Base-by-base conservation (phyloP, 2,888 invertebrate genomes). In the Drosophila macrospina region DNA sequence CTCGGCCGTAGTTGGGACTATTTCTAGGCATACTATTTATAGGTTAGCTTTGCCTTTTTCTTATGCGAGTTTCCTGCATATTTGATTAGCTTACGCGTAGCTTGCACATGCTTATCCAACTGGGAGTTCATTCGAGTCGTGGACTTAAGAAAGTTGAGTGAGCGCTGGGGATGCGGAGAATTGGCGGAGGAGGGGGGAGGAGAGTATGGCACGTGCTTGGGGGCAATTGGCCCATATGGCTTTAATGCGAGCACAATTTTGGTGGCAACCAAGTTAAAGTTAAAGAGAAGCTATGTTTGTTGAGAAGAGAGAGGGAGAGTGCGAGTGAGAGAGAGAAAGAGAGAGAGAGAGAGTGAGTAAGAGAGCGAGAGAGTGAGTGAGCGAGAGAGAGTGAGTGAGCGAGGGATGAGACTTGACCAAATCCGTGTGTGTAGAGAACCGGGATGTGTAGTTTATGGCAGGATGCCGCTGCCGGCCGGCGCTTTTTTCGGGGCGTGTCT, bases 401-500 rank as follows among this genome's bases (percentile, higher is more conserved):
- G 8, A 0, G 13, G 13, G 13, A 2, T 39, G 16, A 16, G 39
- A 39, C 16, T 30, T 30, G 45, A 30, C 45, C 39, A 36, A 28
- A 7, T 10, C 11, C 56, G 28, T 44, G 5, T 16, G 20, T n/a
- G 24, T 0, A 11, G 26, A 15, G 5, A 11, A 28, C 10, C 7
- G 5, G 42, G 44, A 20, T 20, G 20, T 20, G 20, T 3, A 20
- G 20, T 20, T 20, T 20, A 4, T 4, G 15, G 16, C 1, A 11
- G 26, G n/a, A 7, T 30, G 42, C 7, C 16, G 15, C 57, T 45
- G 56, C 59, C 56, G 61, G 69, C 67, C 60, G 66, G 69, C 56
- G 37, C 56, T 51, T 39, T 61, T 61, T 59, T 78, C 37, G 76
- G 80, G 79, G 79, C 81, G 81, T 80, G 69, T 55, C 55, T 41